A percentile compares a stretch with the other conserved stretches of the same genome.
These are phyloP conservation scores for Aporrectodea caliginosa DNA, from an alignment of 1,140 invertebrate species.

Conservation along the genomic window DNA sequence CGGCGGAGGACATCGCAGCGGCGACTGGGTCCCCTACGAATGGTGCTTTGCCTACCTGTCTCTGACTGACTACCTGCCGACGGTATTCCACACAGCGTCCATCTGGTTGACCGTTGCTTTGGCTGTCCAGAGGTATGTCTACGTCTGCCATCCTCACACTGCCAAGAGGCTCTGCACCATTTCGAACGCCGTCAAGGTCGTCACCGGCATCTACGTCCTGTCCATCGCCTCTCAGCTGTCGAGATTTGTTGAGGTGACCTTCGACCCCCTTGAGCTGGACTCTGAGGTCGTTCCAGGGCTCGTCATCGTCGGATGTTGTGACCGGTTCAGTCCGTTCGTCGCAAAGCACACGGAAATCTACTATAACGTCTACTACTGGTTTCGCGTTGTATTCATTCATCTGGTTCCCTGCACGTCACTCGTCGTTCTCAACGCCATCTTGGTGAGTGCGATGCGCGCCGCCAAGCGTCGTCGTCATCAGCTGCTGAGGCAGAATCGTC, in stretches of 20 bases:
- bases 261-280: constrained; percentile 57
- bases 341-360: constrained; percentile 61
- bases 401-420: constrained; percentile 80
- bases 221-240: constrained; percentile 75
- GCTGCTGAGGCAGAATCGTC: constrained; percentile 77
- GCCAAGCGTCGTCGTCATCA: constrained; percentile 75
- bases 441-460: constrained; percentile 76
- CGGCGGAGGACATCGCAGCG: not conserved
- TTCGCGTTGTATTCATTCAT: constrained; percentile 87
- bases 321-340: not conserved
- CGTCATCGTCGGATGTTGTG: not conserved
- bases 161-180: constrained; percentile 79
- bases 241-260: constrained; percentile 68
- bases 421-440: constrained; percentile 79
- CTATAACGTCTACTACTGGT: constrained; percentile 74
- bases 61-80: constrained; percentile 51
- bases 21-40: not conserved
- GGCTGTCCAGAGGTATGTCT: constrained; percentile 90
- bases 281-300: constrained; percentile 63
- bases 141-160: constrained; percentile 84
- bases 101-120: constrained; percentile 91
- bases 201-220: constrained; percentile 69
- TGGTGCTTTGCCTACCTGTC: constrained; percentile 33
- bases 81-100: constrained; percentile 64
- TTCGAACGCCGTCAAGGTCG: constrained; percentile 70